Percentiles rank a stretch among this genome's conserved stretches.
Evolutionary conservation across 1,140 invertebrate species (phyloP).

Genomic region (Drosophila arizonae): DNA sequence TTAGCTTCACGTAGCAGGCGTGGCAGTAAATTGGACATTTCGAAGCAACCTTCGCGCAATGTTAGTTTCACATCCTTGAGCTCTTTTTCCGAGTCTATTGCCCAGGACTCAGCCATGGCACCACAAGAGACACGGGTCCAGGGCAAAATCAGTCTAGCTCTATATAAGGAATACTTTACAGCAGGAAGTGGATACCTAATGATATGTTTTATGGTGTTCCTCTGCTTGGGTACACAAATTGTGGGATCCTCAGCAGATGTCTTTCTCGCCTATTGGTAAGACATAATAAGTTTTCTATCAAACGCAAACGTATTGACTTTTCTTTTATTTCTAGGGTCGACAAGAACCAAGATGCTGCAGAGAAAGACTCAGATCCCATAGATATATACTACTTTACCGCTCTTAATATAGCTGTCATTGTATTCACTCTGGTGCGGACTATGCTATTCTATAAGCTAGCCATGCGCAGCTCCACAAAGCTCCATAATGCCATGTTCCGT

Average conservation of each 20-base stretch:
- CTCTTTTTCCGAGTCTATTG: slow-evolving; percentile 56
- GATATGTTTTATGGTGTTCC: slow-evolving; percentile 56
- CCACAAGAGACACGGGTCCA: slow-evolving; percentile 52
- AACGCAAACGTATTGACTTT: not conserved
- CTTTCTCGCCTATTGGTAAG: slow-evolving; percentile 63
- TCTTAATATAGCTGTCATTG: slow-evolving; percentile 62
- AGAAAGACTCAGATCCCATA: slow-evolving; percentile 24
- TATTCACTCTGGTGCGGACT: slow-evolving; percentile 54
- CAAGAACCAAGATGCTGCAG: slow-evolving; percentile 41
- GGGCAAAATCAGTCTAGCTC: slow-evolving; percentile 57
- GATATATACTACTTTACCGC: slow-evolving; percentile 65
- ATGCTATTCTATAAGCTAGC: slow-evolving; percentile 64
- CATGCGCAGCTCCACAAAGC: slow-evolving; percentile 54
- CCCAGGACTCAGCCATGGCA: slow-evolving; percentile 41
- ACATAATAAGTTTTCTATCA: not conserved
- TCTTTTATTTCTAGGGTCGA: slow-evolving; percentile 39
- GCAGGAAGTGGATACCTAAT: slow-evolving; percentile 59
- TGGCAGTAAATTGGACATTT: slow-evolving; percentile 44
- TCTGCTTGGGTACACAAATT: slow-evolving; percentile 62
- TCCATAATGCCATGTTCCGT: slow-evolving; percentile 62
- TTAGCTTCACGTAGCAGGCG: slow-evolving; percentile 55
- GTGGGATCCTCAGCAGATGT: slow-evolving; percentile 51
- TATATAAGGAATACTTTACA: slow-evolving; percentile 64
- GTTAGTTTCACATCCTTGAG: slow-evolving; percentile 62
- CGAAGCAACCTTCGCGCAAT: slow-evolving; percentile 35